Evolutionary conservation across 2,888 invertebrate species (phyloP).

Genomic region (Eurois occulta): DNA sequence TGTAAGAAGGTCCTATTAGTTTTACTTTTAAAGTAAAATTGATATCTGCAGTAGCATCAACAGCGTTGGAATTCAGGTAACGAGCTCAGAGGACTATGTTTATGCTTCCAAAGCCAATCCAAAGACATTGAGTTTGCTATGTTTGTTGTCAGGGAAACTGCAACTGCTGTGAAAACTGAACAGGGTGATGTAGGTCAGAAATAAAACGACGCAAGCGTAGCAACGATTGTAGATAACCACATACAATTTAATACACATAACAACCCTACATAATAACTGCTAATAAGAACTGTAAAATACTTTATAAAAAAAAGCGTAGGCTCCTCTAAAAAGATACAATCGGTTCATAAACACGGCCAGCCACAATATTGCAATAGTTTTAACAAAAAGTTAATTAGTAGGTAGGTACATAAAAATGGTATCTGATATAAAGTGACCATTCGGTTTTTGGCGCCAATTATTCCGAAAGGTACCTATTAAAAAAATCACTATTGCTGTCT

Average conservation of each 20-base stretch:
- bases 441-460: not conserved
- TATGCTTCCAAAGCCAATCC: conserved; percentile 31
- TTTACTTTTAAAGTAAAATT: not conserved
- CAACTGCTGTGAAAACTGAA: conserved; percentile 42
- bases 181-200: conserved; percentile 44
- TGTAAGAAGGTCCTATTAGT: conserved; percentile 29
- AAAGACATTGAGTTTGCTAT: conserved; percentile 51
- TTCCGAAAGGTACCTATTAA: not conserved
- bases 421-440: not conserved
- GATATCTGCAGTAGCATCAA: not conserved
- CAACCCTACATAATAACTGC: conserved; percentile 45
- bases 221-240: conserved; percentile 17
- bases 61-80: conserved; percentile 23
- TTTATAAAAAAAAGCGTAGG: conserved; percentile 38
- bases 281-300: conserved; percentile 54
- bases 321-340: conserved; percentile 30
- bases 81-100: conserved; percentile 23
- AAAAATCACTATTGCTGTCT: not conserved
- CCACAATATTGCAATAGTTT: not conserved
- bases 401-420: not conserved
- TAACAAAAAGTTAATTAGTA: not conserved
- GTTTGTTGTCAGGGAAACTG: conserved; percentile 54
- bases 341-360: not conserved
- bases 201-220: conserved; percentile 41
- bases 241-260: conserved; percentile 31